Percentiles rank a stretch among this genome's conserved stretches.
Conservation (phyloP, 1,140 invertebrate genomes). For the Camponotus floridanus region DNA sequence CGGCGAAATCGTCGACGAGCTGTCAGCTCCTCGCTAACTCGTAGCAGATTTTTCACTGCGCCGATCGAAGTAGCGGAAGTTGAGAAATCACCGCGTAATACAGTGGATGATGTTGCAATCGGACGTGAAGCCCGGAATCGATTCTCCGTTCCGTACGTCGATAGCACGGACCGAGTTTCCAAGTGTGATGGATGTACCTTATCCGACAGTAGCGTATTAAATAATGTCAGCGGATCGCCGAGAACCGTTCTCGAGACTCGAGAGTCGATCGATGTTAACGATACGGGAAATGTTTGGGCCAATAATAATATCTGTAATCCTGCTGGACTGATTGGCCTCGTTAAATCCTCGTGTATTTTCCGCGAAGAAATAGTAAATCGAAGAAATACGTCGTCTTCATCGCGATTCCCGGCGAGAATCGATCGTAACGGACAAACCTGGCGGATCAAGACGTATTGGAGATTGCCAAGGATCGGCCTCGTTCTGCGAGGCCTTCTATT, state of each 20-base stretch:
- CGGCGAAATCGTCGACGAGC: not conserved
- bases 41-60: not conserved
- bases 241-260: not conserved
- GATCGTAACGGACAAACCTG: not conserved
- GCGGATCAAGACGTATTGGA: not conserved
- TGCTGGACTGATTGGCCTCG: conserved; percentile 3
- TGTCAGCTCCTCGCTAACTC: not conserved
- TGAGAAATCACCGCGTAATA: not conserved
- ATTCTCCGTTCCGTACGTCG: not conserved
- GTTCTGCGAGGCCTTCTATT: conserved; percentile 41
- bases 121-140: not conserved
- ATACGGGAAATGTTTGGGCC: not conserved
- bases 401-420: conserved; percentile 21
- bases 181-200: not conserved
- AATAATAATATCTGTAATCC: not conserved
- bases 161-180: not conserved
- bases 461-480: not conserved
- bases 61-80: not conserved
- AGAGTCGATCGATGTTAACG: not conserved
- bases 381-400: not conserved
- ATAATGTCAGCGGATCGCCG: not conserved
- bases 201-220: too few relatives aligned
- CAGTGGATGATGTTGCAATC: conserved; percentile 13
- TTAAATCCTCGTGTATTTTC: not conserved
- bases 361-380: not conserved